Conservation (phyloP, 1,140 invertebrate species). For the Drosophila saltans region DNA sequence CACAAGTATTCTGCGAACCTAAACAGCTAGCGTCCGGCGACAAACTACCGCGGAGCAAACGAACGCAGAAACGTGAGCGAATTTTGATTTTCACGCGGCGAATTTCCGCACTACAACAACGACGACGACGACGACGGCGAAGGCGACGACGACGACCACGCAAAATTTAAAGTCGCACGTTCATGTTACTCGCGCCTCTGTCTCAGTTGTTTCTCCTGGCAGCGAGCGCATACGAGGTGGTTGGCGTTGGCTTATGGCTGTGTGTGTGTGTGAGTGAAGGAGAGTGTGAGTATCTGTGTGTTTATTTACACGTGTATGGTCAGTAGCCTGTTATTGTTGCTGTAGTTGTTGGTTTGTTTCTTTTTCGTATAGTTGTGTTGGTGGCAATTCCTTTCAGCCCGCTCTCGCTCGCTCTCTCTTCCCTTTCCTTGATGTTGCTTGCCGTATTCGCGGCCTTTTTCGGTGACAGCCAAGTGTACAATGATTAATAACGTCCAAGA, state of each 20-base stretch:
- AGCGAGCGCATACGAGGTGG: constrained; percentile 46
- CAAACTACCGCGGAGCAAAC: constrained; percentile 71
- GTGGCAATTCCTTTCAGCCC: constrained; percentile 24
- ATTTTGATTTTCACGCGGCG: constrained; percentile 82
- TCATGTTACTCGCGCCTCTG: constrained; percentile 52
- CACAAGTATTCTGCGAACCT: constrained; percentile 75
- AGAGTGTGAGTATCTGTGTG: constrained; percentile 38
- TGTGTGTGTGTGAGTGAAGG: constrained; percentile 28
- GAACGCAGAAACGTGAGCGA: constrained; percentile 73
- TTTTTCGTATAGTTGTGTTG: constrained; percentile 36
- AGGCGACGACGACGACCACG: constrained; percentile 35
- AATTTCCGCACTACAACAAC: constrained; percentile 70
- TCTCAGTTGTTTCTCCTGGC: constrained; percentile 52
- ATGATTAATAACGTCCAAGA: constrained; percentile 83
- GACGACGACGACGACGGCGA: constrained; percentile 19
- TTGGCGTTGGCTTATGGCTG: constrained; percentile 36
- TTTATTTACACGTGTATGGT: constrained; percentile 69
- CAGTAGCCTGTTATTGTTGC: constrained; percentile 60
- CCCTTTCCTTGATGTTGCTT: constrained; percentile 37
- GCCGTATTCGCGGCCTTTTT: constrained; percentile 80
- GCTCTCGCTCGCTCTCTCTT: constrained; percentile 59
- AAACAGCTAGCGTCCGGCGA: constrained; percentile 76
- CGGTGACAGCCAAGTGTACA: constrained; percentile 81
- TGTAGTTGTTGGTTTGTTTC: constrained; percentile 59
- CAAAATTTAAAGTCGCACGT: constrained; percentile 63